A percentile compares a stretch with the other conserved stretches of the same genome.
phyloP scores from a whole-genome alignment of 1,140 invertebrate species.

The Macrostomum lignano region DNA sequence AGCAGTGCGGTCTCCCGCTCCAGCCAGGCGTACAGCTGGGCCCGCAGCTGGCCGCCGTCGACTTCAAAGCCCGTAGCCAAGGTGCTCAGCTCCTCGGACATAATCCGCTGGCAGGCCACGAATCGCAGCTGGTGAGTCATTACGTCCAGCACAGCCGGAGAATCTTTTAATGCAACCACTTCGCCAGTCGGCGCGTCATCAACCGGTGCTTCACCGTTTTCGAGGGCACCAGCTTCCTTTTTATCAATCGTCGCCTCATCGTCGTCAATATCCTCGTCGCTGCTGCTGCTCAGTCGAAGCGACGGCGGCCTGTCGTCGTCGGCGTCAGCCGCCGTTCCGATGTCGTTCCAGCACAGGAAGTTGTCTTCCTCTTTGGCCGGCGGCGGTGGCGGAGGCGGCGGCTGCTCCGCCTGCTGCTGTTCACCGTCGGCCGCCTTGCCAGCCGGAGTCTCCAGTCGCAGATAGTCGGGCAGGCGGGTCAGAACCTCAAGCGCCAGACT shows the following conservation, averaged over 20 bases:
- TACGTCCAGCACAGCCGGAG: slow-evolving; percentile 36
- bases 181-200: no score
- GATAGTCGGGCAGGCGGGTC: slow-evolving; percentile 52
- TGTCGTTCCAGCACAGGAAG: no score
- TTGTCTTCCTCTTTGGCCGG: no score
- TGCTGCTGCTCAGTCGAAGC: no score
- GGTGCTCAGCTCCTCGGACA: slow-evolving; percentile 64
- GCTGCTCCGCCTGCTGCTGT: slow-evolving; percentile 30
- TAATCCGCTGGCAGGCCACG: slow-evolving; percentile 62
- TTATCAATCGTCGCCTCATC: no score
- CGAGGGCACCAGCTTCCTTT: no score
- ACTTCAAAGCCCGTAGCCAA: slow-evolving; percentile 91
- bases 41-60: slow-evolving; percentile 63
- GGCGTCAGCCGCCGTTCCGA: no score
- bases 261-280: no score
- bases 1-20: slow-evolving; percentile 73
- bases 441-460: slow-evolving; percentile 12
- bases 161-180: background rate
- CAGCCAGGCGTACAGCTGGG: slow-evolving; percentile 84
- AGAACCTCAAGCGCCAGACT: slow-evolving; percentile 79
- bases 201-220: no score
- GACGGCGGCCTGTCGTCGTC: no score
- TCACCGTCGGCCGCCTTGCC: slow-evolving; percentile 9
- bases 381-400: no score
- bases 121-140: slow-evolving; percentile 97